A percentile compares a stretch with the other conserved stretches of the same genome.
Evolutionary conservation across 2,797 vertebrate species (phyloP).

Genomic region (Botia almorhae): DNA sequence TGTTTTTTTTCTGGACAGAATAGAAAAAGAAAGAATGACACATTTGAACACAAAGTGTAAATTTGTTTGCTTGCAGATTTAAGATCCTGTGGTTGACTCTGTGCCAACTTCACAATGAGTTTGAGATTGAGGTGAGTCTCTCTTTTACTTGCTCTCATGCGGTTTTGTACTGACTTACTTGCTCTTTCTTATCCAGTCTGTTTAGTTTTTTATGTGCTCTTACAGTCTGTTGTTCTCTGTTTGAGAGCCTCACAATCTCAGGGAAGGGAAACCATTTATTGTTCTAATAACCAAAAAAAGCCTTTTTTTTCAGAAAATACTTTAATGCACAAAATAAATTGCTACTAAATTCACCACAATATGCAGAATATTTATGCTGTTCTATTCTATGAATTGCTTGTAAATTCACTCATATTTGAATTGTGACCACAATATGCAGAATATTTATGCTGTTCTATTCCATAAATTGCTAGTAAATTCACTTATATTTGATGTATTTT

Average conservation of each 20-base stretch:
- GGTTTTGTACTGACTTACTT: no score
- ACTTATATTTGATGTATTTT: background rate
- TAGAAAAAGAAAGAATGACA: background rate
- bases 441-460: background rate
- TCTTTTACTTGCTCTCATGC: background rate
- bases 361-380: background rate
- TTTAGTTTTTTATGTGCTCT: no score
- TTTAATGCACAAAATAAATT: background rate
- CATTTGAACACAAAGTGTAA: background rate
- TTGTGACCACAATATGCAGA: background rate
- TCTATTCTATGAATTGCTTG: no score
- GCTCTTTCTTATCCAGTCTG: no score
- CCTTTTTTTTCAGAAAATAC: background rate
- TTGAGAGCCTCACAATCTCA: background rate
- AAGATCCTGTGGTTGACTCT: slow-evolving; percentile 96
- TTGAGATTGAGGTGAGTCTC: slow-evolving; percentile 91
- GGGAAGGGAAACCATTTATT: background rate
- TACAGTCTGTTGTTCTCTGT: background rate
- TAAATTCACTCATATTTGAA: background rate
- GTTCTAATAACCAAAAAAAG: background rate
- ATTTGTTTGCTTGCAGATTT: slow-evolving; percentile 78
- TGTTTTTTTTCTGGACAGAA: background rate
- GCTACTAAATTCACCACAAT: background rate
- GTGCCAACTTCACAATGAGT: slow-evolving; percentile 93
- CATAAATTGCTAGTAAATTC: background rate